phyloP scores from a whole-genome alignment of 2,888 invertebrate species.

The Strigamia transsilvanica region DNA sequence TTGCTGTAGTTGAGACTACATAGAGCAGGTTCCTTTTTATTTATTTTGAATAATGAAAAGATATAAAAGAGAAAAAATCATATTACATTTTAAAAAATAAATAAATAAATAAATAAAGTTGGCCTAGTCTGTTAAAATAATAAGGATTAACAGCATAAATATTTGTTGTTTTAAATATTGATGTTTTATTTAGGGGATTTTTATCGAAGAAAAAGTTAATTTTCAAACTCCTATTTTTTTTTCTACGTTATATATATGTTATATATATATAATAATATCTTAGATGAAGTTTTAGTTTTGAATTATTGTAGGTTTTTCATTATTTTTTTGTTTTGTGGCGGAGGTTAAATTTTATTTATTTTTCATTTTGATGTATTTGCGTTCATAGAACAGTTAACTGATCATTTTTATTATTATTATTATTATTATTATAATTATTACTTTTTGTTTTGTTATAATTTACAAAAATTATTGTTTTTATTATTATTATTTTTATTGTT shows the following conservation, averaged over 20 bases:
- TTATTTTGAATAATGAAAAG: conserved; percentile 14
- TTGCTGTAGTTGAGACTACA: conserved; percentile 11
- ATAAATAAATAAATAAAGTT: not conserved
- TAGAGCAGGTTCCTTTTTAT: conserved; percentile 42
- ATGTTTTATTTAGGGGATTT: not conserved
- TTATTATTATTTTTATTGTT: not conserved
- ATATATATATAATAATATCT: too few species aligned
- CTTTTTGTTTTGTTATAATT: not conserved
- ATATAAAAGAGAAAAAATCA: not conserved
- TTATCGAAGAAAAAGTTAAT: not conserved
- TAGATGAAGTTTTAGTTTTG: not conserved
- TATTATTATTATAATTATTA: too few species aligned
- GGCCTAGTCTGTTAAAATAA: conserved; percentile 40
- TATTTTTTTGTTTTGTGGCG: conserved; percentile 24
- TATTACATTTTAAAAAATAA: too few species aligned
- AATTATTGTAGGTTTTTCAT: too few species aligned
- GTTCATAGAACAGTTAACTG: not conserved
- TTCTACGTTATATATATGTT: not conserved
- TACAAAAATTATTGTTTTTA: not conserved
- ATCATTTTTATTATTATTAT: not conserved
- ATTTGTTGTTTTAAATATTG: not conserved
- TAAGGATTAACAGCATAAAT: conserved; percentile 18
- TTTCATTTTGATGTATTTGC: too few species aligned
- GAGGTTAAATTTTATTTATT: conserved; percentile 25
- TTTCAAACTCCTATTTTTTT: not conserved